Evolutionary conservation across 2,888 invertebrate genomes (phyloP).

Genomic region (Theretra japonica): DNA sequence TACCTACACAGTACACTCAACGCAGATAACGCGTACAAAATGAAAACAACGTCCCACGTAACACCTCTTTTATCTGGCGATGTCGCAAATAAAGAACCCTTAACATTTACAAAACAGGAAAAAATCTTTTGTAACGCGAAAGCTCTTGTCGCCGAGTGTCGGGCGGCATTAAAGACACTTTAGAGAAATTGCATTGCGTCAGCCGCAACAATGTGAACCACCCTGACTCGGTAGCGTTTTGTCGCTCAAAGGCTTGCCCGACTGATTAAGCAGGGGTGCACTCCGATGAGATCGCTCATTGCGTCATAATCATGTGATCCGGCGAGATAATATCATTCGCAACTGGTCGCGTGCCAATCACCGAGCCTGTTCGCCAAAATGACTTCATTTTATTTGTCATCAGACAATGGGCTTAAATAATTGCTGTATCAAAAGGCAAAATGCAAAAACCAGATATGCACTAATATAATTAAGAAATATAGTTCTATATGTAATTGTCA

Average conservation of each 20-base stretch:
- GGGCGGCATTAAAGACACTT: conserved; percentile 79
- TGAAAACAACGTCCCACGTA: conserved; percentile 1
- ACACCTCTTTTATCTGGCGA: conserved; percentile 38
- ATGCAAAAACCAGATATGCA: background rate
- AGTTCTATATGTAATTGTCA: background rate
- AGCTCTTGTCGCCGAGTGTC: conserved; percentile 72
- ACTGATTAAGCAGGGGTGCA: conserved; percentile 53
- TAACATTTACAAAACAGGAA: conserved; percentile 73
- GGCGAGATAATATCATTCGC: conserved; percentile 49
- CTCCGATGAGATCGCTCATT: conserved; percentile 56
- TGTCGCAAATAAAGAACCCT: conserved; percentile 60
- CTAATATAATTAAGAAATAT: background rate
- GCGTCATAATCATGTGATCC: conserved; percentile 60
- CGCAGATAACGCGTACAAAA: background rate
- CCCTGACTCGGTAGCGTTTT: conserved; percentile 35
- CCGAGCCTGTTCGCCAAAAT: conserved; percentile 51
- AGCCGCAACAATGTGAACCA: conserved; percentile 61
- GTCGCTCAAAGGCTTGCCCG: conserved; percentile 27
- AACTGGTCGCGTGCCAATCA: conserved; percentile 59
- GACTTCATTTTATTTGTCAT: conserved; percentile 24
- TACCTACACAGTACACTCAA: background rate
- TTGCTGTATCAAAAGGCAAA: background rate
- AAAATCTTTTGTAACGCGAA: conserved; percentile 67
- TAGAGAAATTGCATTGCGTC: conserved; percentile 61
- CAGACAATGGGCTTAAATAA: conserved; percentile 5